Evolutionary conservation across 2,888 invertebrate species (phyloP), one percentile per base, ranked within the genome.

Genomic region (Leptarthrus brevirostris): DNA sequence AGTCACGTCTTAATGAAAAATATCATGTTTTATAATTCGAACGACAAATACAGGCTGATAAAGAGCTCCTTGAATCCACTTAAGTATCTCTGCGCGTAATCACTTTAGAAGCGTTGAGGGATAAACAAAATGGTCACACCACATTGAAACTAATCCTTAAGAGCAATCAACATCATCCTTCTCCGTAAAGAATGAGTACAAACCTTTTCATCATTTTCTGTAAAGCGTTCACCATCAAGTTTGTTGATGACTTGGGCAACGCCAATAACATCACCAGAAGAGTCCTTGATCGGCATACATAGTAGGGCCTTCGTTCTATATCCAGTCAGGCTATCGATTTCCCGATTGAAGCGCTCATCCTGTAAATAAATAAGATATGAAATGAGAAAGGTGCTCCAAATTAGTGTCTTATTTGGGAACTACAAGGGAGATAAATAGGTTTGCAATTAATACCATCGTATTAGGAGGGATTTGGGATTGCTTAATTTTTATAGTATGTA

Each of bases 191-290:
- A 40, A 10, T 3, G 24, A 44, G 14, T 58, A 80, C 81, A 81
- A 79, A 85, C 85, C 84, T 85, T 85, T 87, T 97, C 97, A 86
- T 98, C 98, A 83, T 91, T 90, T 76, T 89, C 86, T 71, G 94
- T 94, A 86, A 95, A 95, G 75, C 92, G 91, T 75, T 91, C 90
- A 81, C 94, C 93, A 83, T 91, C 92, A 79, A 93, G 90, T 87
- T 95, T 95, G 87, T 95, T 95, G 86, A 95, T 95, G 81, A 95
- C 95, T 90, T 98, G 97, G 72, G 97, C 98, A 74, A 98, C 97
- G 20, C 98, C 98, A 79, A 98, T 93, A 79, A 98, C 95, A 85
- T 97, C 96, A 40, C 95, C 96, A 81, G 92, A 93, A 83, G 93
- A 93, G 86, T 97, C 97, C 86, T 95, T 94, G 83, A 97, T 97